These are phyloP conservation scores for Eupithecia centaureata DNA, from an alignment of 2,888 invertebrate species.

Conservation along the genomic window DNA sequence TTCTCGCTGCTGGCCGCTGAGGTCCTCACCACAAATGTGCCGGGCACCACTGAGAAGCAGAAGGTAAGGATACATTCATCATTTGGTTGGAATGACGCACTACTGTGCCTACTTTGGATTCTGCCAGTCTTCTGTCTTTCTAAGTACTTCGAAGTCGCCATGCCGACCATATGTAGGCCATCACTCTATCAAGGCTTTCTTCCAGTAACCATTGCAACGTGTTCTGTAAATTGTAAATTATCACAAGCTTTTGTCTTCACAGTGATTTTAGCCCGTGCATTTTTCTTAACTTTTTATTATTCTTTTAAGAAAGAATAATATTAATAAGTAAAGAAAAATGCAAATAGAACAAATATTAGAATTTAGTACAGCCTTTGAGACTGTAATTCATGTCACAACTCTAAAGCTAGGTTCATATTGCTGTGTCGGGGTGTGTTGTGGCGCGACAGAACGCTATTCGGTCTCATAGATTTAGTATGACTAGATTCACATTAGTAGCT, in stretches of 20 bases:
- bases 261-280: too few relatives aligned
- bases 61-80: slow-evolving; percentile 65
- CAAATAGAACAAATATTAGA: not conserved
- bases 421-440: too few relatives aligned
- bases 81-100: not conserved
- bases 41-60: slow-evolving; percentile 79
- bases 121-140: not conserved
- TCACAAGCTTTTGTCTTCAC: too few relatives aligned
- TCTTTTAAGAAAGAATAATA: too few relatives aligned
- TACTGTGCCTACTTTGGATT: not conserved
- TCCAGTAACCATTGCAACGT: not conserved
- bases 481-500: too few relatives aligned
- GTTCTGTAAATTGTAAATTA: not conserved
- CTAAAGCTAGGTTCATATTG: too few relatives aligned
- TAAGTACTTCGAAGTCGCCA: not conserved
- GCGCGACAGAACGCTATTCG: too few relatives aligned
- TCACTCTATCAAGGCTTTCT: not conserved
- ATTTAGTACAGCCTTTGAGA: slow-evolving; percentile 7
- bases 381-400: not conserved
- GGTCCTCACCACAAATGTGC: slow-evolving; percentile 82
- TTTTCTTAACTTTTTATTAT: too few relatives aligned
- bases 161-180: not conserved
- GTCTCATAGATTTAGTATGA: too few relatives aligned
- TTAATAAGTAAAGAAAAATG: not conserved
- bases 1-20: slow-evolving; percentile 93